These are phyloP conservation scores for Stramonita haemastoma DNA, from an alignment of 2,888 invertebrate species.

Conservation along the genomic window DNA sequence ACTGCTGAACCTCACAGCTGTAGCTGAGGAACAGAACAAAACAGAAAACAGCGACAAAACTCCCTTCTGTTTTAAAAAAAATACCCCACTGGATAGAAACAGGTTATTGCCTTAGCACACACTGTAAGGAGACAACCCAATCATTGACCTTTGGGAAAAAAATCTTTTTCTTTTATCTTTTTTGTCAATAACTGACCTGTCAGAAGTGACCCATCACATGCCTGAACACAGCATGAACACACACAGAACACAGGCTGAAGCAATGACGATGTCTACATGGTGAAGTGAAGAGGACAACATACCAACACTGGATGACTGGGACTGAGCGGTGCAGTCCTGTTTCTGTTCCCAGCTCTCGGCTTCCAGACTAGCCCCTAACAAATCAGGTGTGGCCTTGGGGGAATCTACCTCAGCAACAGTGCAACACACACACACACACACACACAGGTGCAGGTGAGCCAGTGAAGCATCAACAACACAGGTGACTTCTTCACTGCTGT, in stretches of 20 bases:
- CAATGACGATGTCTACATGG: background rate
- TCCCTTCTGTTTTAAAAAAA: too few species aligned
- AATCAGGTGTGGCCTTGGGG: constrained; percentile 40
- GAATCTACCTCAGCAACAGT: constrained; percentile 40
- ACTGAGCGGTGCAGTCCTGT: constrained; percentile 17
- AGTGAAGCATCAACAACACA: background rate
- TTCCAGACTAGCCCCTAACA: constrained; percentile 37
- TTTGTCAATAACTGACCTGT: too few species aligned
- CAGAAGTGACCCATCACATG: too few species aligned
- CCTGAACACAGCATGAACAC: background rate
- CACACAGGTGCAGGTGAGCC: background rate
- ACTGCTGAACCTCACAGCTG: too few species aligned
- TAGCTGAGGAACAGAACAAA: too few species aligned
- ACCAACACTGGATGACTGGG: constrained; percentile 44
- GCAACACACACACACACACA: constrained; percentile 8
- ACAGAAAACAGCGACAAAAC: too few species aligned
- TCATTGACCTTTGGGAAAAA: too few species aligned
- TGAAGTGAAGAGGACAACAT: constrained; percentile 25
- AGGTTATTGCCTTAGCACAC: too few species aligned
- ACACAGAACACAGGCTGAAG: background rate
- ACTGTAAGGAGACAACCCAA: too few species aligned
- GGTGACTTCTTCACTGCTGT: background rate
- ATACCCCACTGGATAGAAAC: too few species aligned
- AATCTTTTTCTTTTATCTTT: too few species aligned
- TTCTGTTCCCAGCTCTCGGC: constrained; percentile 36